phyloP scores from a whole-genome alignment of 2,113 vertebrate genomes.

The Ailurus styani region DNA sequence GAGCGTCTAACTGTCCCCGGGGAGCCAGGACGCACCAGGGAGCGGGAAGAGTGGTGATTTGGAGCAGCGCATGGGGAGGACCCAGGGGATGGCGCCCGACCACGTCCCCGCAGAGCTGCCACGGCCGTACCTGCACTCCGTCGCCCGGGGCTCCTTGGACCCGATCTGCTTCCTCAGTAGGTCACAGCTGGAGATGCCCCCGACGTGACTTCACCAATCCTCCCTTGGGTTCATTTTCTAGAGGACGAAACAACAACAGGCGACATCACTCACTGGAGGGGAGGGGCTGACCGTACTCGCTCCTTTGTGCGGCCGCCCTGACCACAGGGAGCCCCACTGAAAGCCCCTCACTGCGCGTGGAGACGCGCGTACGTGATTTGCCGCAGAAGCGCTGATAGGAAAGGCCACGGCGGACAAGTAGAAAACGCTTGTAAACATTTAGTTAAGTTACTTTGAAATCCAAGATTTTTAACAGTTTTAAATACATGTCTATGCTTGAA shows the following conservation, averaged over 20 bases:
- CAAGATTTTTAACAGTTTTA: not conserved
- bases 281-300: fast-evolving
- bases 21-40: slow-evolving; percentile 75
- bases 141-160: slow-evolving; percentile 84
- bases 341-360: fast-evolving
- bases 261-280: not conserved
- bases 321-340: fast-evolving
- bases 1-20: slow-evolving; percentile 76
- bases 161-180: slow-evolving; percentile 81
- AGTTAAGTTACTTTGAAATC: not conserved
- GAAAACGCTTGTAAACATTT: not conserved
- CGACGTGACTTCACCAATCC: slow-evolving; percentile 84
- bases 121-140: slow-evolving; percentile 87
- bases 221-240: slow-evolving; percentile 91
- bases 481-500: not conserved
- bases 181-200: slow-evolving; percentile 75
- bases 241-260: slow-evolving; percentile 65
- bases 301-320: fast-evolving
- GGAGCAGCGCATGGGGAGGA: slow-evolving; percentile 61
- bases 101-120: no score
- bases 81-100: slow-evolving; percentile 60
- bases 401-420: not conserved
- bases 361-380: not conserved
- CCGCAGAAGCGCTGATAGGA: not conserved
- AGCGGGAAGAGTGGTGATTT: slow-evolving; percentile 75